Evolutionary conservation across 2,888 invertebrate genomes (phyloP), one percentile per base, ranked within the genome.

Genomic region (Volucella inflata): DNA sequence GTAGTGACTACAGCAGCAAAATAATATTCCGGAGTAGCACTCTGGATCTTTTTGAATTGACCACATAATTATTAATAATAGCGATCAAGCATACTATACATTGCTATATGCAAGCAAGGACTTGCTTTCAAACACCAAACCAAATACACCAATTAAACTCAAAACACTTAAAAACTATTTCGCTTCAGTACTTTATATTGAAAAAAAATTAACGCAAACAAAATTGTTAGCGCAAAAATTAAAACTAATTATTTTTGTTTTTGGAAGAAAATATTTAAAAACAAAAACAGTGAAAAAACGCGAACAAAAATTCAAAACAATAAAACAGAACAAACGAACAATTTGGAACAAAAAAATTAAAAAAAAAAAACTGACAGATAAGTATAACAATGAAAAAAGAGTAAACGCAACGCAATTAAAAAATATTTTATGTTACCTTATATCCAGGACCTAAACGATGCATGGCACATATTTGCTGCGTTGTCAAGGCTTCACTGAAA

Each of bases 401-500:
- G 12, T 12, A 48, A 55, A 14, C 0, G 38, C 46, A 48, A 57
- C 21, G 50, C 11, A n/a, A 64, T 36, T 14, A 8, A 4, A 38
- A 68, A 55, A 38, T 21, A 51, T 8, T 91, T 92, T 93, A 51
- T 8, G 91, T 92, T 93, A 98, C 98, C 96, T 99, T 98, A 94
- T 99, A 99, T 89, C 98, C 98, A 87, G 99, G 98, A 84, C 99
- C 99, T 90, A 99, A 95, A 89, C 98, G 95, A 93, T 98, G 98
- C 96, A 99, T 98, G 88, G 99, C 98, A 93, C 98, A 98, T 89
- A 99, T 98, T 93, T 99, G 99, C 93, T 98, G 98, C 80, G 99
- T 97, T 77, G 97, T 97, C 89, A 99, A 94, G 57, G 99, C 98
- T 93, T 99, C 99, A 89, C 98, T 98, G 93, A 99, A 99, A 88